Evolutionary conservation across 2,113 vertebrate species (phyloP), one percentile per base, ranked within the genome.

Genomic region (Clarias gariepinus): DNA sequence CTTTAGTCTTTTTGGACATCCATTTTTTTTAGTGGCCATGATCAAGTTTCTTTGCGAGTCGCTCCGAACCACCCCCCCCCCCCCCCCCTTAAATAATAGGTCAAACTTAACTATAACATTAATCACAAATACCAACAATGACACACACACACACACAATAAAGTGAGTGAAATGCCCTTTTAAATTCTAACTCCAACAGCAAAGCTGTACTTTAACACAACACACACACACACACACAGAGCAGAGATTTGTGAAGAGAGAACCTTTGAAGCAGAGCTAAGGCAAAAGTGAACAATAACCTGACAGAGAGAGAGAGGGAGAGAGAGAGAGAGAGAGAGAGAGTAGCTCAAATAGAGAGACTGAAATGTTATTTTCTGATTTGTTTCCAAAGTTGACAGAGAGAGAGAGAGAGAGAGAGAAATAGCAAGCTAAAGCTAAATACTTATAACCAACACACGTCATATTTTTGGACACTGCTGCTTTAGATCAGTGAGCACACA

Each of bases 211-310:
- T 12, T 60, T 41, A 30, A 60, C 55, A 84, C 64, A 41, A 25
- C 21, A n/a, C 53, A n/a, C 66, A 73, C 52, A 83, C 66, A 87
- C 58, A 87, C 66, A 85, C 68, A 79, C 28, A n/a, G 19, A 36
- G 53, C 53, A 23, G 21, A 61, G 74, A 77, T 55, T 57, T 23
- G 8, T 63, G 69, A 79, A 81, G 19, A 81, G 84, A 81, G 19
- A 81, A 23, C 21, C 57, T 64, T 81, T 81, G 80, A 81, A 81
- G 79, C 55, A 63, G 19, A 61, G 57, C 82, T 13, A 73, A 73
- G 66, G 21, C 12, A 68, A 28, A 68, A 69, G 2, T 30, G 47
- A 84, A 73, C 63, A 23, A 53, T n/a, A 81, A 81, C 53, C 23
- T 19, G n/a, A 79, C n/a, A 33, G 53, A 79, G 76, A 57, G 25